Percentiles rank a stretch among this genome's conserved stretches.
phyloP scores from a whole-genome alignment of 2,113 vertebrate species.

The Rhinolophus ferrumequinum region DNA sequence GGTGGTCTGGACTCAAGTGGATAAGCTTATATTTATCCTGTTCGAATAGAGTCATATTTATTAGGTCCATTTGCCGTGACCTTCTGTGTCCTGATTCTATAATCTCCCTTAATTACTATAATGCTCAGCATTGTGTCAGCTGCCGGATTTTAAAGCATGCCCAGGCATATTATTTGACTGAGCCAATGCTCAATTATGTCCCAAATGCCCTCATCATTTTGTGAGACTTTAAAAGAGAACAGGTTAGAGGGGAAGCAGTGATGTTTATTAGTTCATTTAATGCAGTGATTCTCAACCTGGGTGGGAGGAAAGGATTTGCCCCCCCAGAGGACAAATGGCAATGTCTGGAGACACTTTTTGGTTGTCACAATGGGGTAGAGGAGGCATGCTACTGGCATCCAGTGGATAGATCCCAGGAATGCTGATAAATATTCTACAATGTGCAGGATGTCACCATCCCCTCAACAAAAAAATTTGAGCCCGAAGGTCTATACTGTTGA shows the following conservation, averaged over 20 bases:
- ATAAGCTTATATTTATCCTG: conserved; percentile 33
- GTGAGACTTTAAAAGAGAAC: conserved; percentile 38
- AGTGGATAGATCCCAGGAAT: background rate
- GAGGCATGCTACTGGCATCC: background rate
- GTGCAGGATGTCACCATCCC: background rate
- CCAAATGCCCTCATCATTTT: conserved; percentile 13
- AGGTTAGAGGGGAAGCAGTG: background rate
- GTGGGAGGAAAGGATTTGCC: background rate
- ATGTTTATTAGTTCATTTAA: conserved; percentile 37
- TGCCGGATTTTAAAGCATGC: background rate
- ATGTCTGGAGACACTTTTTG: background rate
- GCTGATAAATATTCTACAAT: background rate
- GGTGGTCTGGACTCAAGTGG: conserved; percentile 43
- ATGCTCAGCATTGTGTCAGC: background rate
- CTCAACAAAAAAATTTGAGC: background rate
- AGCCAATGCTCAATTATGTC: background rate
- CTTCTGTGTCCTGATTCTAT: conserved; percentile 20
- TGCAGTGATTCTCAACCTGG: background rate
- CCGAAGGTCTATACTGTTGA: background rate
- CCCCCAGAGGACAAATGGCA: background rate
- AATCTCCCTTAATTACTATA: conserved; percentile 48
- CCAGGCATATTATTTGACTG: background rate
- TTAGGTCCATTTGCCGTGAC: conserved; percentile 32
- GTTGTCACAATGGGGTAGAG: background rate
- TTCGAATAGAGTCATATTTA: conserved; percentile 9